phyloP scores from a whole-genome alignment of 2,888 invertebrate species.

The Tenodera sinensis region DNA sequence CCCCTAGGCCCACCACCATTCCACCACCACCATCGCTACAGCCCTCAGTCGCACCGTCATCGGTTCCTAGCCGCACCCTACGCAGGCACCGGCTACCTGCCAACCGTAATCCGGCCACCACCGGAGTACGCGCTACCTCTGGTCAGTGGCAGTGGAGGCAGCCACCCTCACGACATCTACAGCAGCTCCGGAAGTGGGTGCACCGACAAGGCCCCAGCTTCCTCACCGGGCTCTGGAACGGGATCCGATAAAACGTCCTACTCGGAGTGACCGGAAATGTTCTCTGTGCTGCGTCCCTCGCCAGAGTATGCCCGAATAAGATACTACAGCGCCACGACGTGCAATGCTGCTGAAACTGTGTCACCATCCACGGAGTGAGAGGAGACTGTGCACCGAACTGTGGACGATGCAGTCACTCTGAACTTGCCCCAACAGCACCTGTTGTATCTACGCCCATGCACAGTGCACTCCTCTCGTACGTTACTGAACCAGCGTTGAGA shows the following conservation, averaged over 20 bases:
- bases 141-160: conserved; percentile 14
- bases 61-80: conserved; percentile 79
- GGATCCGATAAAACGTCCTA: conserved; percentile 55
- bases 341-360: neutral
- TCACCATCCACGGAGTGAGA: neutral
- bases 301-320: neutral
- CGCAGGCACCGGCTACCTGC: conserved; percentile 76
- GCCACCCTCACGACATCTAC: conserved; percentile 43
- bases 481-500: too few species aligned
- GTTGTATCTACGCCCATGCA: too few species aligned
- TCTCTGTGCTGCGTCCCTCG: neutral
- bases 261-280: conserved; percentile 46
- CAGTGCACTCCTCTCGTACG: too few species aligned
- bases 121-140: conserved; percentile 39
- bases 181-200: conserved; percentile 36
- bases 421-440: too few species aligned
- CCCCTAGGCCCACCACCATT: conserved; percentile 54
- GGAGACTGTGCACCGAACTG: neutral
- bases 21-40: conserved; percentile 43
- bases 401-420: too few species aligned
- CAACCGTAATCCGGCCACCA: conserved; percentile 66
- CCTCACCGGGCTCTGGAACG: conserved; percentile 51
- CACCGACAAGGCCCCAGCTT: conserved; percentile 45
- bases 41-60: conserved; percentile 47
- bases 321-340: neutral